phyloP scores from a whole-genome alignment of 2,888 invertebrate species.

The Drosophila borborema region DNA sequence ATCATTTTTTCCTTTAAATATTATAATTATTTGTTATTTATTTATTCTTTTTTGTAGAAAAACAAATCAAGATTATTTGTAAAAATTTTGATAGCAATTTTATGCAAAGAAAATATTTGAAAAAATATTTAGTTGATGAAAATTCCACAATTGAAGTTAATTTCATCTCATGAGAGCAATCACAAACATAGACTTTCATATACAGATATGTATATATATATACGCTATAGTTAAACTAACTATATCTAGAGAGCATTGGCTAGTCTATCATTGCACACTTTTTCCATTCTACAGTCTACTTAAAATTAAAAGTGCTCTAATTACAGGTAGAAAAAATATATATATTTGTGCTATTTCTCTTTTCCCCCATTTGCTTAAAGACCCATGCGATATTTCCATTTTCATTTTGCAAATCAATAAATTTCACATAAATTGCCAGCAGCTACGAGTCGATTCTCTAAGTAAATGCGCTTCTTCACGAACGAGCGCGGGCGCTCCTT shows the following conservation, averaged over 20 bases:
- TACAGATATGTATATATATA: neutral
- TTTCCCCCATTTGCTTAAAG: conserved; percentile 14
- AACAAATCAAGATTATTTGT: neutral
- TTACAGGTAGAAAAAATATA: conserved; percentile 44
- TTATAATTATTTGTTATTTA: too few species aligned
- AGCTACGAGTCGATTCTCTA: conserved; percentile 55
- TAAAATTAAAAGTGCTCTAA: conserved; percentile 57
- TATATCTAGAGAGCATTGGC: conserved; percentile 5
- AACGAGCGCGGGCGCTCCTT: conserved; percentile 73
- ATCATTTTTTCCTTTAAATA: too few species aligned
- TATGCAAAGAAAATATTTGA: too few species aligned
- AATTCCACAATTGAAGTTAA: neutral
- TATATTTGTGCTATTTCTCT: neutral
- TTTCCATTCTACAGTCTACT: conserved; percentile 17
- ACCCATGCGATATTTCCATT: conserved; percentile 49
- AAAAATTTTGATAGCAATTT: too few species aligned
- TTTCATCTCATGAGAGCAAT: neutral
- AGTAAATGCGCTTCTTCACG: conserved; percentile 67
- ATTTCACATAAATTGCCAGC: conserved; percentile 65
- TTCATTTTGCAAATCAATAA: conserved; percentile 69
- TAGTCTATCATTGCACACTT: neutral
- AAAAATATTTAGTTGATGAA: neutral
- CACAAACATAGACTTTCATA: too few species aligned
- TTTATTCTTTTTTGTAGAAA: neutral
- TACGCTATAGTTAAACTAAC: neutral